Percentiles rank a stretch among this genome's conserved stretches.
phyloP scores from a whole-genome alignment of 2,113 vertebrate species.

The Psephotus haematonotus region DNA sequence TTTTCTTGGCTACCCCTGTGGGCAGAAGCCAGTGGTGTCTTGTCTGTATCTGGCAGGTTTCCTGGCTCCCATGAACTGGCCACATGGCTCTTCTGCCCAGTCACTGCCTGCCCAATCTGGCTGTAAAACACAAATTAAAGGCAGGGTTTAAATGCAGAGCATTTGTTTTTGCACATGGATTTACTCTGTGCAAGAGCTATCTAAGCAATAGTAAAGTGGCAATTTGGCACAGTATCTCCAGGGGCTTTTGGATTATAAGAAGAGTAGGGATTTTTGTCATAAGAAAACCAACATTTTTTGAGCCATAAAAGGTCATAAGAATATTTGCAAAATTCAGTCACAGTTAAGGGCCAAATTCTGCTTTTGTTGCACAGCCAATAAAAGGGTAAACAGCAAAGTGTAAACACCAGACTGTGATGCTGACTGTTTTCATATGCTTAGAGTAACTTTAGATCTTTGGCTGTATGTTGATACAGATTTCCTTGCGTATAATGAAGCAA shows the following conservation, averaged over 20 bases:
- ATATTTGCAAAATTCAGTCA: background rate
- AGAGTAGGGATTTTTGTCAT: background rate
- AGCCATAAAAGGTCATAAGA: background rate
- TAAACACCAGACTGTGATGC: background rate
- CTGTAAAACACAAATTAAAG: background rate
- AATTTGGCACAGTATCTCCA: background rate
- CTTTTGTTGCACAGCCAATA: background rate
- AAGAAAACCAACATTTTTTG: background rate
- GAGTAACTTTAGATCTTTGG: background rate
- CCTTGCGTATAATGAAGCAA: background rate
- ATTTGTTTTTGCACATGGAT: background rate
- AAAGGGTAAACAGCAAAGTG: background rate
- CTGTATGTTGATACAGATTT: background rate
- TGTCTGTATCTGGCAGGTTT: background rate
- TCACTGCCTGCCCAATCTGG: background rate
- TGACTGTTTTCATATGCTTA: background rate
- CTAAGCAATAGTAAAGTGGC: background rate
- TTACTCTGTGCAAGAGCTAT: background rate
- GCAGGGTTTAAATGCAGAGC: background rate
- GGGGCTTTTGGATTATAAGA: background rate
- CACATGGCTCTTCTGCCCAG: background rate
- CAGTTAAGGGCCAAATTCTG: background rate
- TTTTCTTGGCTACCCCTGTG: background rate
- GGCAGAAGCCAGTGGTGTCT: background rate
- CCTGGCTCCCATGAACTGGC: background rate